A percentile compares a stretch with the other conserved stretches of the same genome.
These are phyloP conservation scores for Cacoxenus indagator DNA, from an alignment of 2,888 invertebrate genomes.

Conservation along the genomic window DNA sequence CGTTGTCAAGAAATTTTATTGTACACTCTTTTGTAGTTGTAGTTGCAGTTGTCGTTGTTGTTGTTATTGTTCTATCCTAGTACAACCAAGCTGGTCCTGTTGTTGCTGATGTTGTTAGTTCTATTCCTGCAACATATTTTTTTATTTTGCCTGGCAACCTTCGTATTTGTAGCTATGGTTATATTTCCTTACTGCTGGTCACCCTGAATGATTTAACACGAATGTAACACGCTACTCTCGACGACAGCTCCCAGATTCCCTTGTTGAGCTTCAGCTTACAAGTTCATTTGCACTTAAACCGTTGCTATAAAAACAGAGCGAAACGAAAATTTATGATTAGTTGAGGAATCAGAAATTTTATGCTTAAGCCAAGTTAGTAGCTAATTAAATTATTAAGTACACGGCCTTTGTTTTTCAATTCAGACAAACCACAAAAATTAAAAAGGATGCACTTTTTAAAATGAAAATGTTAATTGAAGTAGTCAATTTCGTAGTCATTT, in stretches of 20 bases:
- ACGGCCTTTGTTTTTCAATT: not conserved
- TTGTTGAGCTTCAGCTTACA: not conserved
- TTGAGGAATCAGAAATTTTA: not conserved
- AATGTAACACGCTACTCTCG: not conserved
- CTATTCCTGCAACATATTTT: constrained; percentile 39
- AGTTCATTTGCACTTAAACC: too few relatives aligned
- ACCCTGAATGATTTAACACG: constrained; percentile 2
- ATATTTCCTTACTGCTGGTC: constrained; percentile 30
- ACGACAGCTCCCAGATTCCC: not conserved
- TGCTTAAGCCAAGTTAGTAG: not conserved
- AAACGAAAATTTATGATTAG: not conserved
- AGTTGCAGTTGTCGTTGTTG: not conserved
- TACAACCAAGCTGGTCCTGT: not conserved
- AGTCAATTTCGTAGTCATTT: constrained; percentile 35
- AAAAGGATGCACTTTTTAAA: constrained; percentile 8
- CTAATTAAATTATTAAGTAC: not conserved
- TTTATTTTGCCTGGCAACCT: constrained; percentile 25
- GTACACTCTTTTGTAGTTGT: not conserved
- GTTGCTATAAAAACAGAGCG: not conserved
- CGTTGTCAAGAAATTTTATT: not conserved
- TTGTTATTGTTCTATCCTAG: not conserved
- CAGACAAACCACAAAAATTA: not conserved
- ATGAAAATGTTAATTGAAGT: constrained; percentile 48
- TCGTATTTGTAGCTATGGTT: not conserved
- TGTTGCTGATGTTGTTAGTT: constrained; percentile 7